A percentile compares a stretch with the other conserved stretches of the same genome.
Conservation (phyloP, 1,140 invertebrate species). For the Hydropsyche tenuis region DNA sequence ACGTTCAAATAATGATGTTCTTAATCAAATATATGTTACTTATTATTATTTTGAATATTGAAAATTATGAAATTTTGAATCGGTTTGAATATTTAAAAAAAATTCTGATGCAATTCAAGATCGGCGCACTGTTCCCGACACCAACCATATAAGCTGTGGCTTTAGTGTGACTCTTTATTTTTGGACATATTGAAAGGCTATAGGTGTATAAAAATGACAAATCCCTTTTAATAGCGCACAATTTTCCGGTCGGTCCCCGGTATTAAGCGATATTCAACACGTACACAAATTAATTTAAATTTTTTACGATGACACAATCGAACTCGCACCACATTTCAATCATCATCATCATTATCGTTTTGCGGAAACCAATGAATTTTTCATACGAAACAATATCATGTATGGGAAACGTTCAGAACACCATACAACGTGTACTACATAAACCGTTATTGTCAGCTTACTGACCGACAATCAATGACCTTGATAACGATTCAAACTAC, state of each 20-base stretch:
- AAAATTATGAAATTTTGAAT: too few relatives aligned
- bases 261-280: constrained; percentile 29
- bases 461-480: constrained; percentile 38
- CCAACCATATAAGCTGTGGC: constrained; percentile 11
- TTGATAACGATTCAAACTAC: constrained; percentile 38
- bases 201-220: constrained; percentile 34
- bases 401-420: too few relatives aligned
- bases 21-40: too few relatives aligned
- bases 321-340: too few relatives aligned
- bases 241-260: constrained; percentile 14
- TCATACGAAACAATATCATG: too few relatives aligned
- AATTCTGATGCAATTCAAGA: background rate
- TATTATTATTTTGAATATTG: too few relatives aligned
- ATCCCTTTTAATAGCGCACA: constrained; percentile 27
- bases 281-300: constrained; percentile 22
- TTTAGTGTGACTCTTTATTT: constrained; percentile 24
- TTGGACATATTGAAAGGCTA: constrained; percentile 31
- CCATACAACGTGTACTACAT: too few relatives aligned
- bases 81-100: constrained; percentile 6
- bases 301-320: constrained; percentile 5
- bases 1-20: too few relatives aligned
- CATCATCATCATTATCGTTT: too few relatives aligned
- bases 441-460: constrained; percentile 31
- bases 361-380: too few relatives aligned
- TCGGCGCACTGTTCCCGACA: constrained; percentile 6